Conservation (phyloP, 2,797 vertebrate species). For the Anguilla megastoma region DNA sequence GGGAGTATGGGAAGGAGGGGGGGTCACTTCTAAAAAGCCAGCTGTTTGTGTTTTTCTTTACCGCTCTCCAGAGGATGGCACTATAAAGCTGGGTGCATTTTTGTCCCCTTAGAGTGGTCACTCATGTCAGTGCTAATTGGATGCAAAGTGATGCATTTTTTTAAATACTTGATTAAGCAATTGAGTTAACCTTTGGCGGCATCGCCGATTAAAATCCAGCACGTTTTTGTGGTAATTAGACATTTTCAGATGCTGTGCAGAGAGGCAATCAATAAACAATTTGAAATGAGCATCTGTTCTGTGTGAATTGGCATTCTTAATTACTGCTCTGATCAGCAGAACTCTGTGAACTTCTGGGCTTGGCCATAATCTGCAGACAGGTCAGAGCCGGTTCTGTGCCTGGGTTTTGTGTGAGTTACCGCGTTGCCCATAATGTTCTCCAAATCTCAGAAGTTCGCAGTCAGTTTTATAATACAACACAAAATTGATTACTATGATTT, state of each 20-base stretch:
- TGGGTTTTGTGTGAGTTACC: background rate
- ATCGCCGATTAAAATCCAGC: conserved; percentile 32
- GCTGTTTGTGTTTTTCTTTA: conserved; percentile 44
- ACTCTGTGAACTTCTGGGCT: background rate
- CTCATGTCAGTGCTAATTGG: conserved; percentile 29
- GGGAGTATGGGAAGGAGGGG: background rate
- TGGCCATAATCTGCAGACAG: background rate
- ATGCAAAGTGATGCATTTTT: conserved; percentile 34
- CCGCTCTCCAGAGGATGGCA: conserved; percentile 19
- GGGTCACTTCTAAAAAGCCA: conserved; percentile 37
- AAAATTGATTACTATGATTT: background rate
- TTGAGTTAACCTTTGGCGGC: conserved; percentile 33
- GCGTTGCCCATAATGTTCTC: background rate
- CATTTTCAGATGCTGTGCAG: conserved; percentile 23
- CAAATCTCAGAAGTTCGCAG: background rate
- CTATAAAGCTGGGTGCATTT: background rate
- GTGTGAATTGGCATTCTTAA: conserved; percentile 14
- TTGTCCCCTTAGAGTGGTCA: background rate
- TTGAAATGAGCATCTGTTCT: conserved; percentile 40
- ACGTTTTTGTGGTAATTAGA: conserved; percentile 33
- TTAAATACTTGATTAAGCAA: conserved; percentile 22
- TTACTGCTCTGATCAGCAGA: conserved; percentile 33
- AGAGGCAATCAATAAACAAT: conserved; percentile 27
- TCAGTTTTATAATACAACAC: background rate
- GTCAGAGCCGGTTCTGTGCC: background rate